Evolutionary conservation across 2,888 invertebrate species (phyloP), one percentile per base, ranked within the genome.

Genomic region (Nomada ferruginata): DNA sequence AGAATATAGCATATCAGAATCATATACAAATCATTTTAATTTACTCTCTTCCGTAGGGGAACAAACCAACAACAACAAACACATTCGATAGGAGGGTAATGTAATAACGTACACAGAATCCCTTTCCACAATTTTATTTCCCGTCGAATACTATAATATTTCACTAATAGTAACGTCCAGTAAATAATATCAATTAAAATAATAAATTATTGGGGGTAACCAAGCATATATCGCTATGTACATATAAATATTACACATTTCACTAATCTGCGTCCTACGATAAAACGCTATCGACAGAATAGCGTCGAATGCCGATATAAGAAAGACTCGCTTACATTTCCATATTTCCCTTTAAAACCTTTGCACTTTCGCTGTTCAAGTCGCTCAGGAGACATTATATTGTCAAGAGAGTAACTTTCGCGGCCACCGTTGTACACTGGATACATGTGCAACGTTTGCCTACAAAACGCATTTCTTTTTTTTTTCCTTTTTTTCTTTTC

Each of bases 1-100:
- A 87, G 84, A 86, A 90, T 90, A 88, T 79, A 88, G 71, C 59
- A 85, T 89, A 85, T 79, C 55, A 85, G 87, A 85, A 89, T 79
- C 70, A 76, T 50, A 63, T 47, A 50, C 20, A 42, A 47, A 20
- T 36, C 1, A 5, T 15, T 47, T 44, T 65, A 20, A 2, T 64
- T 59, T 11, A n/a, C 13, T 50, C 36, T 7, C 36, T 36, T 36
- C 36, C 36, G 7, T 36, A 36, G 36, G 36, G 36, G 7, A 36
- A 36, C 36, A 36, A 36, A 36, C 36, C 36, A 36, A 9, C 36
- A 7, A 1, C 36, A 36, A 26, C 26, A 7, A 29, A 29, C 29
- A 29, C 13, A 65, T n/a, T 57, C 13, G 42, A 10, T 20, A 29
- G 18, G 15, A n/a, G 15, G 29, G 7, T 13, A 23, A 53, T 68